Conservation (phyloP, 2,888 invertebrate genomes). For the Drosophila parthenogenetica region DNA sequence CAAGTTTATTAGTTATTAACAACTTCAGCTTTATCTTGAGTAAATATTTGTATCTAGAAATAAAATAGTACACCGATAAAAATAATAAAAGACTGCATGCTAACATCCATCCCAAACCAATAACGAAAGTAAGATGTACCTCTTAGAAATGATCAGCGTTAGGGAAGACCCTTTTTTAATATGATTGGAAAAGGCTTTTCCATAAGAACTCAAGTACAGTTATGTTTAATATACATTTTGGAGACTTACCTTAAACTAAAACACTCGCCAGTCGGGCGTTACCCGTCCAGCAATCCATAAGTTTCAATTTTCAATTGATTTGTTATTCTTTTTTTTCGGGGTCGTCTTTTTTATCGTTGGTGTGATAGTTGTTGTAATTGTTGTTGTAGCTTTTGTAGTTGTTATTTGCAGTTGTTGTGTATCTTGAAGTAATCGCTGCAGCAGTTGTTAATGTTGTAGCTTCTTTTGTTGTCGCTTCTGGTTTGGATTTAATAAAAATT, state of each 20-base stretch:
- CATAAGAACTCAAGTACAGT: too few relatives aligned
- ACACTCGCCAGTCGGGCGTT: constrained; percentile 86
- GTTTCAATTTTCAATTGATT: constrained; percentile 82
- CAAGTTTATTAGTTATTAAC: too few relatives aligned
- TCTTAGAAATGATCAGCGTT: too few relatives aligned
- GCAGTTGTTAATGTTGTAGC: constrained; percentile 24
- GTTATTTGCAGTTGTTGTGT: constrained; percentile 25
- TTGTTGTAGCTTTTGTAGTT: constrained; percentile 27
- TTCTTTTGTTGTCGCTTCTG: constrained; percentile 27
- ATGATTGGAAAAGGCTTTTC: too few relatives aligned
- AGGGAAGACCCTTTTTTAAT: too few relatives aligned
- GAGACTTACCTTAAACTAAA: constrained; percentile 85
- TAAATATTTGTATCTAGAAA: too few relatives aligned
- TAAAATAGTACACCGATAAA: too few relatives aligned
- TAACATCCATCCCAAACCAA: too few relatives aligned
- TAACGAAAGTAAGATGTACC: too few relatives aligned
- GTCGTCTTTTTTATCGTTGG: constrained; percentile 52
- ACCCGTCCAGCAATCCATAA: constrained; percentile 86
- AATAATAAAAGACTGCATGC: too few relatives aligned
- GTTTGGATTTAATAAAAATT: constrained; percentile 28
- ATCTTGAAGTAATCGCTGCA: constrained; percentile 31
- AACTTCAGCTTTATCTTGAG: too few relatives aligned
- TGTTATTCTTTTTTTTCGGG: constrained; percentile 40
- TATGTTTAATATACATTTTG: too few relatives aligned
- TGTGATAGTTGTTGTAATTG: constrained; percentile 25